A percentile compares a stretch with the other conserved stretches of the same genome.
These are phyloP conservation scores for Cyclophora albipunctata DNA, from an alignment of 2,888 invertebrate species.

Conservation along the genomic window DNA sequence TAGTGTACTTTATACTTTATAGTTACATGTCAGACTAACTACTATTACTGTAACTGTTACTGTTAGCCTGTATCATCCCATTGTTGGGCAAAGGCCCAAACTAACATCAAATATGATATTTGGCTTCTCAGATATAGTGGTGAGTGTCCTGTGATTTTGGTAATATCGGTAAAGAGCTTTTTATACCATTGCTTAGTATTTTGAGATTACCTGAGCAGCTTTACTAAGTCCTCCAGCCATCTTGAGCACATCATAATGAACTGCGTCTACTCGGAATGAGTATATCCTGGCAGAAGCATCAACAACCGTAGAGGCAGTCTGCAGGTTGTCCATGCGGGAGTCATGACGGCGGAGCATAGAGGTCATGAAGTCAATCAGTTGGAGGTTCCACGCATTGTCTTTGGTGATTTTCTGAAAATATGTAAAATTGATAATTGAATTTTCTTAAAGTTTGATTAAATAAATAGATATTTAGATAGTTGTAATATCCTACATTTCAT, in stretches of 20 bases:
- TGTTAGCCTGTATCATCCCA: no score
- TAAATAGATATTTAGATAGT: not conserved
- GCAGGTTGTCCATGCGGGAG: constrained; percentile 80
- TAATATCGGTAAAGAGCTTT: no score
- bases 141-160: no score
- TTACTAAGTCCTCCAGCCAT: constrained; percentile 81
- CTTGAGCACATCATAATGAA: constrained; percentile 86
- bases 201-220: constrained; percentile 55
- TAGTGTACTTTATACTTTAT: no score
- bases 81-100: no score
- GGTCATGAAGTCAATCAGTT: constrained; percentile 90
- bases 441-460: not conserved
- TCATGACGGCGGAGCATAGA: constrained; percentile 83
- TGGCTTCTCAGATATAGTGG: no score
- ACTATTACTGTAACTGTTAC: no score
- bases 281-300: constrained; percentile 94
- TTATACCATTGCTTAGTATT: no score
- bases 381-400: constrained; percentile 92
- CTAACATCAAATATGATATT: no score
- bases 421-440: constrained; percentile 19
- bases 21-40: no score
- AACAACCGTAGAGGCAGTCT: constrained; percentile 88
- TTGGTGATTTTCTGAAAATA: constrained; percentile 84
- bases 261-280: constrained; percentile 88
- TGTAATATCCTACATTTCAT: not conserved